Evolutionary conservation across 2,113 vertebrate species (phyloP), one percentile per base, ranked within the genome.

Genomic region (Formicarius rufipectus): DNA sequence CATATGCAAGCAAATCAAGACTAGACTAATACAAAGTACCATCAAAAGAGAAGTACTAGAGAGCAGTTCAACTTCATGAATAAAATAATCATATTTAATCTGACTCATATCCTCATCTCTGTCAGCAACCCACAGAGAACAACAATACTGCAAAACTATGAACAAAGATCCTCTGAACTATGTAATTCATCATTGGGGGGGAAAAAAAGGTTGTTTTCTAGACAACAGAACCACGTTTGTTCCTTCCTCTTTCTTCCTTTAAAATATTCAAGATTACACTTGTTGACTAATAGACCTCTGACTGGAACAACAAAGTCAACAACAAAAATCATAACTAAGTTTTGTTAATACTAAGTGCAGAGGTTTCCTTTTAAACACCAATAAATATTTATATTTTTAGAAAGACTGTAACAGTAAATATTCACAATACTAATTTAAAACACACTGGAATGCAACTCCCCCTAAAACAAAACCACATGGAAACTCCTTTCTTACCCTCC

Each of bases 401-500:
- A 62, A 67, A 78, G 28, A 19, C 63, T 64, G 13, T 33, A 83
- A 58, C 9, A 55, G 45, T 72, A 78, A 94, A 39, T n/a, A 78
- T 63, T 33, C 49, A 89, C 13, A 53, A 60, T 4, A 56, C 15
- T 75, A 6, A 95, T 71, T 91, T 80, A 50, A 83, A 92, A 84
- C 35, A 82, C 35, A 27, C 9, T 40, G 30, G 21, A 16, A 69
- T 77, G 77, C 31, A 66, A 80, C 23, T 84, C 7, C 49, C 40
- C 42, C 14, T 22, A 39, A 6, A 24, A 63, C 24, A 50, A 55
- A 20, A 56, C 72, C 64, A 49, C 28, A 74, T 7, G 45, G 28
- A 83, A 96, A 56, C 27, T 93, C 58, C 92, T 93, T 87, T 89
- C 86, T 89, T 77, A 93, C 62, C 62, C 73, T 88, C 42, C 75